These are phyloP conservation scores for Ceratothoa steindachneri DNA, from an alignment of 2,888 invertebrate species.

Conservation along the genomic window DNA sequence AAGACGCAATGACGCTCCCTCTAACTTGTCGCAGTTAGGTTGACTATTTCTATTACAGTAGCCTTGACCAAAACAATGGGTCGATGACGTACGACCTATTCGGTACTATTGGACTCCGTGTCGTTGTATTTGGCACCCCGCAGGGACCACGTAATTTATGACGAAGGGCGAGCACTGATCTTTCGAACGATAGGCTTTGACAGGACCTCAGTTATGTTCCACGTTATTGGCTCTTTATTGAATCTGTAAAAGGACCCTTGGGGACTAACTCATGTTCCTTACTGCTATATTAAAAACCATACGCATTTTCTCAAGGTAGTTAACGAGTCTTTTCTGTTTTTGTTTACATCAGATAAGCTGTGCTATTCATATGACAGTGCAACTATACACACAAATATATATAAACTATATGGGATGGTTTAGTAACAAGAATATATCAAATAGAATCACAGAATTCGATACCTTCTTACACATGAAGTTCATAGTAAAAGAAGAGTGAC, in stretches of 20 bases:
- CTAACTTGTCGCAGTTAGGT: too few relatives aligned
- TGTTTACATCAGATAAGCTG: too few relatives aligned
- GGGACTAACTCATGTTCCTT: not conserved
- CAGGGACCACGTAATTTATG: not conserved
- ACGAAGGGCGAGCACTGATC: constrained; percentile 9
- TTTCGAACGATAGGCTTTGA: not conserved
- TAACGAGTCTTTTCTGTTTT: too few relatives aligned
- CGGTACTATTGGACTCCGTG: not conserved
- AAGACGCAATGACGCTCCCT: too few relatives aligned
- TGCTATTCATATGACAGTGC: too few relatives aligned
- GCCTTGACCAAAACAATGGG: constrained; percentile 1
- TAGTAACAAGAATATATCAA: too few relatives aligned
- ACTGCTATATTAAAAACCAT: not conserved
- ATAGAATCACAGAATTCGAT: too few relatives aligned
- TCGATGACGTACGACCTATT: constrained; percentile 3
- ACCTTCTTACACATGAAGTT: too few relatives aligned
- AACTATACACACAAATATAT: too few relatives aligned
- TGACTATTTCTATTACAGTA: constrained; percentile 6
- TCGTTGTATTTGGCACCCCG: not conserved
- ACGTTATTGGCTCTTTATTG: not conserved
- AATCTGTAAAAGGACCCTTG: not conserved
- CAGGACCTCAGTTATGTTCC: not conserved
- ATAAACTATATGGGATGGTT: too few relatives aligned
- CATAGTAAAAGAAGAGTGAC: too few relatives aligned
- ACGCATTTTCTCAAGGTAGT: too few relatives aligned